Evolutionary conservation across 1,140 invertebrate genomes (phyloP), one percentile per base, ranked within the genome.

Genomic region (Gryllus bimaculatus): DNA sequence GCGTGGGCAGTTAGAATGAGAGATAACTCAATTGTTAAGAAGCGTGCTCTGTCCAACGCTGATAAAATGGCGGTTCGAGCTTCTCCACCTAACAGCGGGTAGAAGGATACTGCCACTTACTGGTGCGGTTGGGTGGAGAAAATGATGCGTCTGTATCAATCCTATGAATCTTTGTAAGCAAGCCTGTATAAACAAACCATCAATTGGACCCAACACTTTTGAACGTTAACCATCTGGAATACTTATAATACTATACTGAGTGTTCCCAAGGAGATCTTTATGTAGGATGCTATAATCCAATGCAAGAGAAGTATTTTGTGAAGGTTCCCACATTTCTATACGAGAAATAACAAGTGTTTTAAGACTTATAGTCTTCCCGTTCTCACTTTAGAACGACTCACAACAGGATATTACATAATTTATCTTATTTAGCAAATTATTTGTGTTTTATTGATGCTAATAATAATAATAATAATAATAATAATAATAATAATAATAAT

Each of bases 1-100:
- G 18, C 54, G 54, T 66, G 54, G 54, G 10, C 18, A 18, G 54
- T 66, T 66, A 66, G 18, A 66, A 66, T 18, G 54, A 10, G 54
- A 66, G 54, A 66, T 66, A 66, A 66, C 54, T 66, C 54, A 66
- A 66, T 66, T 66, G 54, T 66, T 66, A 66, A 18, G 54, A 66
- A 18, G 54, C 54, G 7, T 13, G 18, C 54, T 10, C 54, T 10
- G 7, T 10, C 54, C 54, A 66, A 13, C 54, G 54, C 54, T 13
- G 54, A 66, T 66, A 66, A 39, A 39, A 39, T 39, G 26, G 5
- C 26, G 26, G 26, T 39, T 39, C 26, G 26, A 39, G 54, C 54
- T 66, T 66, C 18, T 18, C 18, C 54, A 10, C 54, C 54, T 66
- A 10, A 66, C 54, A 66, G 10, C 54, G 54, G 54, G 54, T 66